Conservation (phyloP, 2,888 invertebrate genomes). For the Acleris sparsana region DNA sequence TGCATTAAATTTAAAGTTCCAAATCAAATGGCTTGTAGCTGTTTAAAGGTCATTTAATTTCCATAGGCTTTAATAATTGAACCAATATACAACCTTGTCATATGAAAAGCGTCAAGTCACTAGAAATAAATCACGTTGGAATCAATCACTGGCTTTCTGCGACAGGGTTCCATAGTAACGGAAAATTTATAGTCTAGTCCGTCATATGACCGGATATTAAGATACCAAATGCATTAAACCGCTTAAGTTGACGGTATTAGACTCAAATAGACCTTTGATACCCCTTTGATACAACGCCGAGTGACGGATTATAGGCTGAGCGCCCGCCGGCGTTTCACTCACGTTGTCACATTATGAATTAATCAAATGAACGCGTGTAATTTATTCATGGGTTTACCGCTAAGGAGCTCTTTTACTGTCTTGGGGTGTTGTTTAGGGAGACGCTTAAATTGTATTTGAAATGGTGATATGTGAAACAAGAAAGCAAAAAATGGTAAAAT, state of each 20-base stretch:
- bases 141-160: too few species aligned
- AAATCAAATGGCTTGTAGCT: not conserved
- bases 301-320: conserved; percentile 30
- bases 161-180: too few species aligned
- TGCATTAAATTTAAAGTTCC: not conserved
- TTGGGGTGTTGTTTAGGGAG: not conserved
- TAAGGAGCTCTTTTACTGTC: not conserved
- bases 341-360: conserved; percentile 29
- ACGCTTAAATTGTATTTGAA: not conserved
- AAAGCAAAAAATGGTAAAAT: too few species aligned
- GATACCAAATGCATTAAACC: conserved; percentile 29
- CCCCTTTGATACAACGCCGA: conserved; percentile 28
- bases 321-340: conserved; percentile 9
- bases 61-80: too few species aligned
- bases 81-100: too few species aligned
- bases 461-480: too few species aligned
- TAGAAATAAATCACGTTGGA: too few species aligned
- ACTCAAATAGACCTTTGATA: conserved; percentile 29
- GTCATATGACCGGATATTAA: conserved; percentile 25
- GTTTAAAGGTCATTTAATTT: too few species aligned
- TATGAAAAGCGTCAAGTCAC: too few species aligned
- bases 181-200: not conserved
- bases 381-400: not conserved
- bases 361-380: conserved; percentile 14
- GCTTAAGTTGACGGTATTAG: conserved; percentile 35